These are phyloP conservation scores for Danio albolineatus DNA, from an alignment of 2,797 vertebrate species.

Conservation along the genomic window DNA sequence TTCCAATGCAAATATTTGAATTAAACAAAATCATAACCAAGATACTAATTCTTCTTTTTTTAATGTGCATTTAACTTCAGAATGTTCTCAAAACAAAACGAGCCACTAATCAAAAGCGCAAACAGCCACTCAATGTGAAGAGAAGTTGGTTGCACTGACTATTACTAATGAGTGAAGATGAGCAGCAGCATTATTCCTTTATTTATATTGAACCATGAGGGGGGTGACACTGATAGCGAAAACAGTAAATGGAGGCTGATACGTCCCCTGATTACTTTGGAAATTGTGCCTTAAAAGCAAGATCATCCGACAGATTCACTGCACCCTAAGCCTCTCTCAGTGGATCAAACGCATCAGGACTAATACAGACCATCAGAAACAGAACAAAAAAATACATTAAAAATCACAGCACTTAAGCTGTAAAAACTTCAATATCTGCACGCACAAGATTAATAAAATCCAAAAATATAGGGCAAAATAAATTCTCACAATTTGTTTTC, in stretches of 20 bases:
- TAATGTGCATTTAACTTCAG: too few species aligned
- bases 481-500: not conserved
- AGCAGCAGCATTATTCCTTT: not conserved
- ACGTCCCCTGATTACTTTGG: slow-evolving; percentile 67
- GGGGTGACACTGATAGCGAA: not conserved
- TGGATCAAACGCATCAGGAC: not conserved
- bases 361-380: slow-evolving; percentile 17
- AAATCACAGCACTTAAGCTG: not conserved
- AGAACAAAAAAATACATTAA: not conserved
- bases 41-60: too few species aligned
- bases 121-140: not conserved
- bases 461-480: not conserved
- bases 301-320: slow-evolving; percentile 13
- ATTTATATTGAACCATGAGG: not conserved
- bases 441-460: not conserved
- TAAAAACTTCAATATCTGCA: not conserved
- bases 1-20: too few species aligned
- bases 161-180: not conserved
- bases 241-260: slow-evolving; percentile 65
- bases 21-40: too few species aligned
- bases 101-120: not conserved
- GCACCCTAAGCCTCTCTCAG: slow-evolving; percentile 7
- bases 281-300: slow-evolving; percentile 9
- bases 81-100: too few species aligned
- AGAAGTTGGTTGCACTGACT: not conserved